phyloP scores from a whole-genome alignment of 1,140 invertebrate species.

The Antheraea mylitta region DNA sequence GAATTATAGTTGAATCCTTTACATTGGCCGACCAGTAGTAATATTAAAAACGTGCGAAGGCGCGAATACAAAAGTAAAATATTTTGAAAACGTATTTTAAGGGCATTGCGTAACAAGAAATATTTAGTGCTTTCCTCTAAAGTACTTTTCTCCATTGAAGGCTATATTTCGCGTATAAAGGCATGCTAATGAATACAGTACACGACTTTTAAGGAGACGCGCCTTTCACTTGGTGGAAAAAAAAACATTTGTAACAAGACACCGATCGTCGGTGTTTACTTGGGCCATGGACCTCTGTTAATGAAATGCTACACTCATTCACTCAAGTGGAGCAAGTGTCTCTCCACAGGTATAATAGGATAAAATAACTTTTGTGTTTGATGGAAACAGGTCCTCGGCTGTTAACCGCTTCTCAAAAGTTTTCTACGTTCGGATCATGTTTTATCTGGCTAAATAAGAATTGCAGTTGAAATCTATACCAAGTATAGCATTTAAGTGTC shows the following conservation, averaged over 20 bases:
- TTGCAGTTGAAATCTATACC: too few species aligned
- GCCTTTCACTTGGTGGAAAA: slow-evolving; percentile 61
- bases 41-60: neutral
- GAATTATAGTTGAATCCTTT: too few species aligned
- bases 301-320: slow-evolving; percentile 64
- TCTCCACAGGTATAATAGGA: slow-evolving; percentile 15
- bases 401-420: too few species aligned
- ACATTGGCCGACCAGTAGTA: too few species aligned
- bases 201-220: slow-evolving; percentile 65
- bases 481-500: too few species aligned
- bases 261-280: slow-evolving; percentile 56
- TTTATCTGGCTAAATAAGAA: too few species aligned
- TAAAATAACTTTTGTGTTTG: slow-evolving; percentile 5
- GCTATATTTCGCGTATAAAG: slow-evolving; percentile 35
- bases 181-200: slow-evolving; percentile 57
- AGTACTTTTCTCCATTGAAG: slow-evolving; percentile 4
- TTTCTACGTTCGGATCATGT: too few species aligned
- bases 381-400: neutral
- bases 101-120: neutral
- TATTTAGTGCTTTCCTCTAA: neutral
- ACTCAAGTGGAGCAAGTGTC: slow-evolving; percentile 43
- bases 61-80: neutral
- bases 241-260: slow-evolving; percentile 59
- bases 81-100: neutral
- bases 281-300: slow-evolving; percentile 45